Base-by-base conservation (phyloP, 2,113 vertebrate species). In the Falcunculus frontatus region DNA sequence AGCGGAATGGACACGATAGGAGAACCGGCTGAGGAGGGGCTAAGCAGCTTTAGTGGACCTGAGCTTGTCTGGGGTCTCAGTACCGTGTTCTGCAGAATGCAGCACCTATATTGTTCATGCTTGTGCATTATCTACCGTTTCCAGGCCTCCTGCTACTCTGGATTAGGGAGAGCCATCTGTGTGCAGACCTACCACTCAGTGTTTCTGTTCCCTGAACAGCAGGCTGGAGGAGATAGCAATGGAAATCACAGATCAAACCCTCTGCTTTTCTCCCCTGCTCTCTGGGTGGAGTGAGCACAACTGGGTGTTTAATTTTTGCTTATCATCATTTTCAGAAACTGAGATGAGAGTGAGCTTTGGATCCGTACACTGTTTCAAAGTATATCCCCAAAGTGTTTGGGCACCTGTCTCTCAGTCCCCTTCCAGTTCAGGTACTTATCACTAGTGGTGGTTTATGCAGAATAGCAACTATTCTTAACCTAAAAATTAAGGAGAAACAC, bases 311-410 rank as follows among this genome's bases (percentile, higher is more conserved):
- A 53, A 50, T 63, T 90, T 72, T 81, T 63, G 37, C 22, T 88
- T 57, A 18, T 78, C 74, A 42, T 37, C 65, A 22, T 33, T 86
- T 29, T 47, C 55, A 83, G 79, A 33, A 64, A 32, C 21, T 32
- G 47, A 27, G 44, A 53, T 86, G 50, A 69, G 53, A 33, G 27
- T 65, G 81, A 89, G 42, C 19, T 62, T 63, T 79, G 37, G 53
- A 14, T 42, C 27, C 1, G 6, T 37, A 9, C 3, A 0, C 3
- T 53, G 1, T 27, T 75, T 41, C 37, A 49, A 20, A 41, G 6
- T 37, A 4, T 64, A 22, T 19, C 35, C 46, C n/a, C 23, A 18
- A 20, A 91, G 46, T 57, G 41, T 50, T 50, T 47, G 35, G 21
- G 39, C 39, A 11, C 25, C 17, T 53, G 14, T 20, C 32, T 83